These are phyloP conservation scores for Rhadina sibilatrix DNA, from an alignment of 2,113 vertebrate species.

Conservation along the genomic window DNA sequence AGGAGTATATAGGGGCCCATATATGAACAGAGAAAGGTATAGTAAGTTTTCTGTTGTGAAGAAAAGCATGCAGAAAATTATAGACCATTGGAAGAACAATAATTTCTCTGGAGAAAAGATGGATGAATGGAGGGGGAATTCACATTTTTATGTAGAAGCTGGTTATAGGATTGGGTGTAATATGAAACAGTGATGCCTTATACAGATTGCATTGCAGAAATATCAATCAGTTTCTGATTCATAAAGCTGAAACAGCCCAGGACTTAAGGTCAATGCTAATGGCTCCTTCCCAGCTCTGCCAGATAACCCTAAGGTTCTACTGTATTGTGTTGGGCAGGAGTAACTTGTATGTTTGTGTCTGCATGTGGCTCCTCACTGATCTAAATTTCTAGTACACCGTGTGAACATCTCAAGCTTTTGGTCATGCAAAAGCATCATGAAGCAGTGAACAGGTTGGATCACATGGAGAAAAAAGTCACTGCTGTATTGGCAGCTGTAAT, in stretches of 20 bases:
- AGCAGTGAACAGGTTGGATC: neutral
- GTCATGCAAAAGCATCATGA: neutral
- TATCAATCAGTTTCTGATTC: neutral
- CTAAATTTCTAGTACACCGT: neutral
- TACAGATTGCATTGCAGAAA: neutral
- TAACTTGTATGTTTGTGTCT: neutral
- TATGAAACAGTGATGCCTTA: neutral
- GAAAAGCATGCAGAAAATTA: neutral
- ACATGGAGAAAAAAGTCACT: neutral
- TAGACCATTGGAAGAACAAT: neutral
- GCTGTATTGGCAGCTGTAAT: neutral
- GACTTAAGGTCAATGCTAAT: neutral
- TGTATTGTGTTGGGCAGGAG: neutral
- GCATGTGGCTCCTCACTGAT: neutral
- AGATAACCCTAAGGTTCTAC: neutral
- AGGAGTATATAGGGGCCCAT: neutral
- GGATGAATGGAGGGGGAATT: neutral
- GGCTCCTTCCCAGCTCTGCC: neutral
- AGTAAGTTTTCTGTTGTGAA: neutral
- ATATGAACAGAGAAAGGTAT: neutral
- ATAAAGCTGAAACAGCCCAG: neutral
- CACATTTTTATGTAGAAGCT: neutral
- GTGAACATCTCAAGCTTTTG: neutral
- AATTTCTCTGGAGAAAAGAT: neutral
- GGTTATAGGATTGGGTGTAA: neutral